Percentiles rank a stretch among this genome's conserved stretches.
These are phyloP conservation scores for Meliscaeva auricollis DNA, from an alignment of 2,888 invertebrate species.

Conservation along the genomic window DNA sequence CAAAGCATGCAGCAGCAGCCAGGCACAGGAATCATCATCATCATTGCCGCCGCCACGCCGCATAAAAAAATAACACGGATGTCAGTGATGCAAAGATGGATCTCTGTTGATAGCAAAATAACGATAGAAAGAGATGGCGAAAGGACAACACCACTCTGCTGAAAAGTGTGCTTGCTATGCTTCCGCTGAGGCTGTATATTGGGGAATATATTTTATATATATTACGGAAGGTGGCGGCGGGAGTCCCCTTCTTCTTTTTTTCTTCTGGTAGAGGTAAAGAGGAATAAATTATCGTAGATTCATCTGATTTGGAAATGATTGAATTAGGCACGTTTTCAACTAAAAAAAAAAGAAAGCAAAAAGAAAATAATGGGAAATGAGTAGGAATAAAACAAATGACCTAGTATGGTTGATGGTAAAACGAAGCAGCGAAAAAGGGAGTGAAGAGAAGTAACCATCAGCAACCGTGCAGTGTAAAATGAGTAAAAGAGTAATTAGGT, in stretches of 20 bases:
- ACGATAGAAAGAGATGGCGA: slow-evolving; percentile 35
- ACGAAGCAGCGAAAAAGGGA: background rate
- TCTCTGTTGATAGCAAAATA: slow-evolving; percentile 45
- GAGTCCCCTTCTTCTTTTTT: too few species aligned
- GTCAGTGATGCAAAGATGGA: slow-evolving; percentile 56
- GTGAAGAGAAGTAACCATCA: slow-evolving; percentile 20
- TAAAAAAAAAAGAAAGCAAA: slow-evolving; percentile 43
- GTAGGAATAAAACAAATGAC: slow-evolving; percentile 29
- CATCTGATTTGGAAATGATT: slow-evolving; percentile 76
- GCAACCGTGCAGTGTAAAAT: slow-evolving; percentile 23
- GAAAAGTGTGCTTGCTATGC: slow-evolving; percentile 12
- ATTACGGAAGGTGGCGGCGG: too few species aligned
- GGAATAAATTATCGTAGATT: slow-evolving; percentile 76
- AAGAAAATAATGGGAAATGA: slow-evolving; percentile 21
- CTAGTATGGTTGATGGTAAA: background rate
- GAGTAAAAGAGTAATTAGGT: slow-evolving; percentile 66
- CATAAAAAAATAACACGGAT: slow-evolving; percentile 52
- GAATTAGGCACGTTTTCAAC: slow-evolving; percentile 76
- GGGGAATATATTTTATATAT: background rate
- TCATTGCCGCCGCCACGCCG: slow-evolving; percentile 37
- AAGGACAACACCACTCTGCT: background rate
- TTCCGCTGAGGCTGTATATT: background rate
- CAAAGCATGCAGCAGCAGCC: slow-evolving; percentile 62
- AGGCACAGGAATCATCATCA: slow-evolving; percentile 50
- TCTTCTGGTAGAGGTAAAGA: slow-evolving; percentile 35